Evolutionary conservation across 2,797 vertebrate species (phyloP).

Genomic region (Sandelia bainsii): DNA sequence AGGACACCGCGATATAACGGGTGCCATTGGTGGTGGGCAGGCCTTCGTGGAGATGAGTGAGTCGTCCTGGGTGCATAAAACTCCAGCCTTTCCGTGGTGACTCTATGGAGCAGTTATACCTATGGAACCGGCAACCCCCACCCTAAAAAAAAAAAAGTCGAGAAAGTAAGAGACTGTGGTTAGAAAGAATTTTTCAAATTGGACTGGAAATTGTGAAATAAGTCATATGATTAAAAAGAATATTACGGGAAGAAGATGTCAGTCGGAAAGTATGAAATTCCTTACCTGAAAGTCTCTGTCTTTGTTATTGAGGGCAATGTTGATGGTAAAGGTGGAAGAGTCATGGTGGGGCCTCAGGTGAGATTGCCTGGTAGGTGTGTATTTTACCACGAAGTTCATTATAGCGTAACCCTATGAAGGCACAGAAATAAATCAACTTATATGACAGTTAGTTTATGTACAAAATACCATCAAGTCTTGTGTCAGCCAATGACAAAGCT

Average conservation of each 20-base stretch:
- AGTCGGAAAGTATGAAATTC: neutral
- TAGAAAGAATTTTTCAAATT: neutral
- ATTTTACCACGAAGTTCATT: constrained; percentile 98
- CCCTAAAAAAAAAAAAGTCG: constrained; percentile 82
- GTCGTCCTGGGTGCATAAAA: constrained; percentile 97
- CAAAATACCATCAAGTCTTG: neutral
- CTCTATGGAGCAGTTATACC: constrained; percentile 96
- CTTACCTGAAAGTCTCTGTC: constrained; percentile 92
- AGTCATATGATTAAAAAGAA: neutral
- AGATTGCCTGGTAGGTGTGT: constrained; percentile 91
- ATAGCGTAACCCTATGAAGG: constrained; percentile 89
- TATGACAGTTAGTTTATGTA: constrained; percentile 11
- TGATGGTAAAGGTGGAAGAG: constrained; percentile 98
- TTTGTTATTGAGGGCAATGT: constrained; percentile 96
- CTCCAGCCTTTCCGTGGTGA: constrained; percentile 98
- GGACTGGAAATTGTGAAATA: neutral
- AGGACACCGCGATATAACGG: constrained; percentile 97
- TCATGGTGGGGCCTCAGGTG: constrained; percentile 95
- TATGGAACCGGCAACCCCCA: constrained; percentile 95
- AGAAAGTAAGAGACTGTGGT: neutral
- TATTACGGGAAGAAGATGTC: neutral
- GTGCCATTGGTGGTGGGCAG: constrained; percentile 95
- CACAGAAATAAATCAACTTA: constrained; percentile 9
- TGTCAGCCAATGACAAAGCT: neutral
- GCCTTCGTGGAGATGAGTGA: constrained; percentile 98